Percentiles rank a stretch among this genome's conserved stretches.
Evolutionary conservation across 2,797 vertebrate genomes (phyloP).

Genomic region (Eleutherodactylus coqui): DNA sequence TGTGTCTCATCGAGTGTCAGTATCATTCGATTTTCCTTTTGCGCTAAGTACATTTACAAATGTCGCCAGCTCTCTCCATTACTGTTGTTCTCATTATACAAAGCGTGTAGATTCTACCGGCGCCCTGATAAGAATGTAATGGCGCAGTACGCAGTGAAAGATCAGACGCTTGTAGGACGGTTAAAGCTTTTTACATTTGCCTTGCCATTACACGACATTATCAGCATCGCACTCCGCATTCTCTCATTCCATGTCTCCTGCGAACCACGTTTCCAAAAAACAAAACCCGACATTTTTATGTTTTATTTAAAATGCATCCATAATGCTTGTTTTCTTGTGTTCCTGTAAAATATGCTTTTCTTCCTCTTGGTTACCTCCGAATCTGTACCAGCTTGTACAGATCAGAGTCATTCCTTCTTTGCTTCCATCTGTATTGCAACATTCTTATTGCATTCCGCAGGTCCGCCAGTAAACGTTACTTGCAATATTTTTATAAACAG

Average conservation of each 20-base stretch:
- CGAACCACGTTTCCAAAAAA: neutral
- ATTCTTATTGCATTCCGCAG: slow-evolving; percentile 91
- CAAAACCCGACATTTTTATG: slow-evolving; percentile 26
- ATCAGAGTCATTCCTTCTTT: slow-evolving; percentile 74
- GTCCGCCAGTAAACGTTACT: slow-evolving; percentile 97
- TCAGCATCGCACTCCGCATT: slow-evolving; percentile 22
- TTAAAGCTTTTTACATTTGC: slow-evolving; percentile 39
- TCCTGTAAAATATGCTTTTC: slow-evolving; percentile 19
- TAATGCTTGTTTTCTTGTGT: slow-evolving; percentile 13
- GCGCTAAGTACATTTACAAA: slow-evolving; percentile 33
- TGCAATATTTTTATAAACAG: slow-evolving; percentile 99
- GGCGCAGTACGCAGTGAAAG: neutral
- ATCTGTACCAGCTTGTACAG: slow-evolving; percentile 72
- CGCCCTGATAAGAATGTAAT: slow-evolving; percentile 37
- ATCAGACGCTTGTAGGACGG: slow-evolving; percentile 6
- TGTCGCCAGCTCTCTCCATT: slow-evolving; percentile 26
- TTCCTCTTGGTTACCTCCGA: slow-evolving; percentile 70
- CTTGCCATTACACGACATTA: slow-evolving; percentile 34
- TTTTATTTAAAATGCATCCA: slow-evolving; percentile 36
- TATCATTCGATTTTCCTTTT: slow-evolving; percentile 30
- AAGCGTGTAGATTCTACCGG: neutral
- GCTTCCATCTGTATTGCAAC: slow-evolving; percentile 75
- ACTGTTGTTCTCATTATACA: slow-evolving; percentile 31
- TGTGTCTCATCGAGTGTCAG: slow-evolving; percentile 1
- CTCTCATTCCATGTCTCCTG: slow-evolving; percentile 31